These are phyloP conservation scores for Acanthosepion esculentum DNA, from an alignment of 2,888 invertebrate species.

Conservation along the genomic window DNA sequence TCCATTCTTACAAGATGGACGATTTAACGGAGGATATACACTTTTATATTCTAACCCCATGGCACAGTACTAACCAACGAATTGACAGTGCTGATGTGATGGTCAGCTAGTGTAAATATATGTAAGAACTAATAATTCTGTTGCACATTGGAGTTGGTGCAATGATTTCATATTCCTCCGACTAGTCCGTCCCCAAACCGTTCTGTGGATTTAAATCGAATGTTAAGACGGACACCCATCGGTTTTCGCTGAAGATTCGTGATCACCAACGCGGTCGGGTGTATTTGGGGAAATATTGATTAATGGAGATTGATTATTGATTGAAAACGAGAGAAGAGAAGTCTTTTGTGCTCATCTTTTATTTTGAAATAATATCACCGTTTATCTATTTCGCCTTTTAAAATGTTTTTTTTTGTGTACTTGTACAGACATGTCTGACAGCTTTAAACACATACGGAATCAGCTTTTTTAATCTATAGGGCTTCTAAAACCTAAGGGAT, in stretches of 20 bases:
- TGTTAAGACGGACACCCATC: background rate
- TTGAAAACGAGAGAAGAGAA: too few relatives aligned
- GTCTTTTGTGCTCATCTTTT: too few relatives aligned
- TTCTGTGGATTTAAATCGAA: background rate
- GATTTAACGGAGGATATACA: background rate
- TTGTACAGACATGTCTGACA: too few relatives aligned
- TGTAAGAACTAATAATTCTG: background rate
- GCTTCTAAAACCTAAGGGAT: too few relatives aligned
- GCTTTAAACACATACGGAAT: too few relatives aligned
- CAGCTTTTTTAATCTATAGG: too few relatives aligned
- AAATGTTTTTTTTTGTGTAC: too few relatives aligned
- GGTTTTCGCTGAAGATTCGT: background rate
- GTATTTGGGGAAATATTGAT: too few relatives aligned
- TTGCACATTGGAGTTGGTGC: background rate
- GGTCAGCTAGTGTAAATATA: background rate
- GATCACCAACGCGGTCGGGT: background rate
- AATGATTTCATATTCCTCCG: background rate
- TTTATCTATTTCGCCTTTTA: too few relatives aligned
- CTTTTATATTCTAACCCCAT: background rate
- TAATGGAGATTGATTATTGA: too few relatives aligned
- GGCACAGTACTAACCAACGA: background rate
- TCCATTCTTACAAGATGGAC: background rate
- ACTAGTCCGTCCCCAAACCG: background rate
- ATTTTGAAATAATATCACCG: too few relatives aligned
- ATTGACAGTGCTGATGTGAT: background rate